These are phyloP conservation scores for Drosophila meridiana DNA, from an alignment of 2,888 invertebrate genomes.

Conservation along the genomic window DNA sequence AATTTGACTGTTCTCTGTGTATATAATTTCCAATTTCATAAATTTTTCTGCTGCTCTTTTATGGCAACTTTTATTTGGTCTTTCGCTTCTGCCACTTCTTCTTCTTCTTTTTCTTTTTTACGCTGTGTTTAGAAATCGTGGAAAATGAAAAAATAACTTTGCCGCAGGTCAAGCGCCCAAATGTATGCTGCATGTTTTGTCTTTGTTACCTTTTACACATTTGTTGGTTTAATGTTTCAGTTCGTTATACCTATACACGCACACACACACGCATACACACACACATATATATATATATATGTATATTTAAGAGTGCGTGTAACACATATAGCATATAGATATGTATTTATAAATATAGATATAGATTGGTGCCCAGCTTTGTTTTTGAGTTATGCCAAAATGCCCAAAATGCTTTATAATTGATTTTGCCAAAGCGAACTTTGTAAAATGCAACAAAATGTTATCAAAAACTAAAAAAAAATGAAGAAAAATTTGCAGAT, in stretches of 20 bases:
- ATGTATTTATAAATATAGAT: constrained; percentile 9
- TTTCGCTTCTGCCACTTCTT: constrained; percentile 2
- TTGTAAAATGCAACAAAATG: constrained; percentile 37
- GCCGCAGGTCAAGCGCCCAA: constrained; percentile 72
- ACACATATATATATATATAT: constrained; percentile 6
- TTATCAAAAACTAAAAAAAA: constrained; percentile 27
- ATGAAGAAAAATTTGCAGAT: background rate
- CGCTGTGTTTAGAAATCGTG: constrained; percentile 79
- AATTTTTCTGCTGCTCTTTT: constrained; percentile 31
- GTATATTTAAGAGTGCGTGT: constrained; percentile 4
- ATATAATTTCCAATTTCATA: constrained; percentile 41
- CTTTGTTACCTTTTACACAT: constrained; percentile 42
- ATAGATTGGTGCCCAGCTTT: constrained; percentile 33
- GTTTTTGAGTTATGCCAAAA: constrained; percentile 51
- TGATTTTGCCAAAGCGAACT: constrained; percentile 56
- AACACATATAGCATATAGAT: constrained; percentile 14
- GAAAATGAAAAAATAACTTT: constrained; percentile 84
- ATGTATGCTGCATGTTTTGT: constrained; percentile 51
- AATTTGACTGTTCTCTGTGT: constrained; percentile 29
- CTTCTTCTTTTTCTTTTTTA: constrained; percentile 13
- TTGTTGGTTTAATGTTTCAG: constrained; percentile 46
- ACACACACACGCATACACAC: constrained; percentile 1
- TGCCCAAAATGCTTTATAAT: constrained; percentile 61
- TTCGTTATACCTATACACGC: constrained; percentile 19
- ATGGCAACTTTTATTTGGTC: constrained; percentile 14